Conservation (phyloP, 2,113 vertebrate genomes). For the Phrynosoma blainvillii region DNA sequence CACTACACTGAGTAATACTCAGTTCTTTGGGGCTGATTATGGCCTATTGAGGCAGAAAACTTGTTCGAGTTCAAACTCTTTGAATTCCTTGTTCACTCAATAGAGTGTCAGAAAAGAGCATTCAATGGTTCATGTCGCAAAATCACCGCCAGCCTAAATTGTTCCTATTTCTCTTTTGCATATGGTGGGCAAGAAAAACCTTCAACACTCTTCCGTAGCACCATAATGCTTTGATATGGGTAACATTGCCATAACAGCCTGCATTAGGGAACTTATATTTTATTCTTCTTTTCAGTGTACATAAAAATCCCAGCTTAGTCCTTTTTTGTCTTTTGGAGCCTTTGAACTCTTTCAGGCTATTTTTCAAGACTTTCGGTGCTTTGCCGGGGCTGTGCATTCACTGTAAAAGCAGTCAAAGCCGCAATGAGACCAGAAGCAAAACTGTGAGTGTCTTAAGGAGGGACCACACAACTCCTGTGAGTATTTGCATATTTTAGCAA, state of each 20-base stretch:
- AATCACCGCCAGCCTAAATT: slow-evolving; percentile 87
- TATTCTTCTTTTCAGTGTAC: slow-evolving; percentile 99
- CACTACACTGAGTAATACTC: slow-evolving; percentile 91
- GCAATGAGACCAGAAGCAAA: slow-evolving; percentile 98
- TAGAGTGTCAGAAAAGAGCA: slow-evolving; percentile 98
- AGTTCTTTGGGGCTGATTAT: slow-evolving; percentile 96
- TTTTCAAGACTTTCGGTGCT: slow-evolving; percentile 97
- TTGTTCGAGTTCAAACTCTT: slow-evolving; percentile 98
- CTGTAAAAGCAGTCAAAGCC: slow-evolving; percentile 98
- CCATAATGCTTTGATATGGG: slow-evolving; percentile 94
- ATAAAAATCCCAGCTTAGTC: slow-evolving; percentile 99
- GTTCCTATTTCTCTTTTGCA: slow-evolving; percentile 88
- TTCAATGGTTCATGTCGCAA: slow-evolving; percentile 94
- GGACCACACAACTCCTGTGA: slow-evolving; percentile 96
- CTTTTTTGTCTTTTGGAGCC: slow-evolving; percentile 99
- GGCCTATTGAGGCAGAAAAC: slow-evolving; percentile 99
- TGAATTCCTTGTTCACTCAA: slow-evolving; percentile 98
- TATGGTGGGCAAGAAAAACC: slow-evolving; percentile 86
- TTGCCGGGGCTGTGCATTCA: slow-evolving; percentile 96
- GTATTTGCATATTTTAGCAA: slow-evolving; percentile 99
- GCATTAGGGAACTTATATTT: slow-evolving; percentile 98
- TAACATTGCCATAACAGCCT: slow-evolving; percentile 92
- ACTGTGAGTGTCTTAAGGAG: slow-evolving; percentile 96
- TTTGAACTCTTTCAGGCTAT: slow-evolving; percentile 99
- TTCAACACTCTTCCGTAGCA: slow-evolving; percentile 83